phyloP scores from a whole-genome alignment of 2,797 vertebrate genomes.

The Silurus aristotelis region DNA sequence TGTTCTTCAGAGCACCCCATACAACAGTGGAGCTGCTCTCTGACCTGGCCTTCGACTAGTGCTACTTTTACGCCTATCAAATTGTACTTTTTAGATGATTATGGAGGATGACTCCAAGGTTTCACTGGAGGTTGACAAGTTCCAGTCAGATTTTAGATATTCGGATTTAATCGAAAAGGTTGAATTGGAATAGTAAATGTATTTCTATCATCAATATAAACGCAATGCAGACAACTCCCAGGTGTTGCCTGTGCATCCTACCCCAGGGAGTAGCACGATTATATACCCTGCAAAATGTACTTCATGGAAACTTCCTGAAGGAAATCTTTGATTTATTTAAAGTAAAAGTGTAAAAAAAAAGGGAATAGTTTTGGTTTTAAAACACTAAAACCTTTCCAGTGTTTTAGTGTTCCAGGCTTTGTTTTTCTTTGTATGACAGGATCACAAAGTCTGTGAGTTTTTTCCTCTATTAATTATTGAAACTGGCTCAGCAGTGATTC shows the following conservation, averaged over 20 bases:
- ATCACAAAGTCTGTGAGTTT: too few relatives aligned
- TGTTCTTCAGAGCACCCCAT: conserved; percentile 41
- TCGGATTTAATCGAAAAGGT: neutral
- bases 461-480: too few relatives aligned
- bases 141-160: neutral
- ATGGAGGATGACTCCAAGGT: neutral
- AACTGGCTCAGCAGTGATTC: neutral
- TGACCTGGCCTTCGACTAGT: conserved; percentile 35
- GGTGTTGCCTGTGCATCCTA: neutral
- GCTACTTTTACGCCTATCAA: neutral
- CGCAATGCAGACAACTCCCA: neutral
- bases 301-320: neutral
- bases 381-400: too few relatives aligned
- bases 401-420: neutral
- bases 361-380: too few relatives aligned
- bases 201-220: too few relatives aligned
- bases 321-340: neutral
- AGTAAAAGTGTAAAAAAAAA: neutral
- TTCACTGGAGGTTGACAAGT: neutral
- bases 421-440: too few relatives aligned
- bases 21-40: conserved; percentile 44
- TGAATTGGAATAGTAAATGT: neutral
- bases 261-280: neutral
- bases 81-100: neutral
- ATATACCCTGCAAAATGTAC: neutral